phyloP scores from a whole-genome alignment of 2,797 vertebrate genomes.

The Gymnocypris eckloni region DNA sequence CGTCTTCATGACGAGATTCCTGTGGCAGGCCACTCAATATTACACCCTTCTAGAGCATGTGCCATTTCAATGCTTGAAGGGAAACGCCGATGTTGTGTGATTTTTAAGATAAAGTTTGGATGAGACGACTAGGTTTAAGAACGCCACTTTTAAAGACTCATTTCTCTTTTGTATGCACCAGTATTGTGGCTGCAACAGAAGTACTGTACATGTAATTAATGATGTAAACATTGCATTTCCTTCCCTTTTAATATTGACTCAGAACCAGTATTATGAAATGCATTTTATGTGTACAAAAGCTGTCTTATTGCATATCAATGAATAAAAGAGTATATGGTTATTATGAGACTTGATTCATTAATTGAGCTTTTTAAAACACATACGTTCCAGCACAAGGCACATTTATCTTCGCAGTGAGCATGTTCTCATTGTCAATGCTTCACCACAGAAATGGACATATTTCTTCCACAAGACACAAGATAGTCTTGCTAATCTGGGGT shows the following conservation, averaged over 20 bases:
- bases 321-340: constrained; percentile 51
- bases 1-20: neutral
- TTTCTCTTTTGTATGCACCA: constrained; percentile 1
- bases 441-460: neutral
- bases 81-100: neutral
- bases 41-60: neutral
- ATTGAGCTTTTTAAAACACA: neutral
- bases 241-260: constrained; percentile 10
- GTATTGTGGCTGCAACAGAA: constrained; percentile 8
- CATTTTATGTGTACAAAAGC: constrained; percentile 36
- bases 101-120: neutral
- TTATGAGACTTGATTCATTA: neutral
- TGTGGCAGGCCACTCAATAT: constrained; percentile 16
- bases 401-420: neutral
- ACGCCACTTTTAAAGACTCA: neutral
- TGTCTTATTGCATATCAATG: constrained; percentile 33
- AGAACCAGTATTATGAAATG: constrained; percentile 39
- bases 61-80: neutral
- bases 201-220: neutral
- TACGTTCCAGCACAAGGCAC: neutral
- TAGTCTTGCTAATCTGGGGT: neutral
- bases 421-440: neutral
- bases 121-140: neutral
- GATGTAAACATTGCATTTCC: neutral
- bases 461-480: neutral